Evolutionary conservation across 2,113 vertebrate species (phyloP), one percentile per base, ranked within the genome.

Genomic region (Paradisaea rubra): DNA sequence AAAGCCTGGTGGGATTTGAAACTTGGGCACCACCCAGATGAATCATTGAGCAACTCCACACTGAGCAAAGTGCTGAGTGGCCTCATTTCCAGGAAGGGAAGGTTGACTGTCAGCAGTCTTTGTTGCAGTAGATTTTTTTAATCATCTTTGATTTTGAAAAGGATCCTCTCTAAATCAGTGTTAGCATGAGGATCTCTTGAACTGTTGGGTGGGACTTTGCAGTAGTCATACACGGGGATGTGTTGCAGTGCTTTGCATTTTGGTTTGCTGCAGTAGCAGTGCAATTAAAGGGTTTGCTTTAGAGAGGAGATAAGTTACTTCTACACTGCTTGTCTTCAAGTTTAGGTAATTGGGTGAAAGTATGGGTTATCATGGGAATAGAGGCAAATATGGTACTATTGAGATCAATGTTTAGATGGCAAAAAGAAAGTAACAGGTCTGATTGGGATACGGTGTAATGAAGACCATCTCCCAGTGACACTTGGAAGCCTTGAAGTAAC

Each of bases 1-100:
- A 65, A 44, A 77, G 74, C 50, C 45, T 94, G 45, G 45, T 1
- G 13, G 70, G 54, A 42, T 85, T 82, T 77, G 52, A 63, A 89
- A 52, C 24, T 12, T 13, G n/a, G 49, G 52, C 79, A 73, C 82
- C 85, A 81, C 91, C 81, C 91, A 50, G 39, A 77, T 47, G 71
- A 86, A 57, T 42, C 3, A 21, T 74, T 90, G 69, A 94, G 87
- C 74, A 94, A 77, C 50, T 94, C 71, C 42, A 53, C 25, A 15
- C 25, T 50, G 44, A 77, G 66, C 54, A 15, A 91, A 95, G 65
- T 86, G 89, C 94, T 83, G 93, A 89, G n/a, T 78, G 57, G 72
- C 88, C 41, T 84, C 41, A 35, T 71, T 96, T 96, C 52, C 85
- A 93, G 93, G 84, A 94, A 94, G 87, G n/a, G 68, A 85, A 66